These are phyloP conservation scores for Panurus biarmicus DNA, from an alignment of 2,113 vertebrate genomes.

Conservation along the genomic window DNA sequence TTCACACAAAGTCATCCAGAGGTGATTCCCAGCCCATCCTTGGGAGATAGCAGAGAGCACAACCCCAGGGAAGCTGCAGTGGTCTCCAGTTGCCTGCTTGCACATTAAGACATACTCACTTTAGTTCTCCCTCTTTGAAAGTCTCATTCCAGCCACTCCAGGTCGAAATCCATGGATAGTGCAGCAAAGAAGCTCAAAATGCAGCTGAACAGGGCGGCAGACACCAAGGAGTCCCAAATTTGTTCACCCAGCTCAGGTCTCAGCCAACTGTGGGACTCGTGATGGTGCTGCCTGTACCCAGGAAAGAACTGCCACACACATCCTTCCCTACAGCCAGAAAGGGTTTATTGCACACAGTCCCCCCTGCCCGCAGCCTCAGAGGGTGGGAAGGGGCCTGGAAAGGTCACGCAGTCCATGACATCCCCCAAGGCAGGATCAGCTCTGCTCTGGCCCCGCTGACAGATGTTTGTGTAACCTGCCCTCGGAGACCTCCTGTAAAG, in stretches of 20 bases:
- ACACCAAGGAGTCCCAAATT: not conserved
- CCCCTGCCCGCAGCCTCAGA: not conserved
- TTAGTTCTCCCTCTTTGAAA: not conserved
- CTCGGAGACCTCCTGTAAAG: constrained; percentile 1
- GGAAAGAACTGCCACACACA: not conserved
- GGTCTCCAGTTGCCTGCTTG: not conserved
- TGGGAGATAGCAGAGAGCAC: not conserved
- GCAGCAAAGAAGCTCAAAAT: not conserved
- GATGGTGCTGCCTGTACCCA: not conserved
- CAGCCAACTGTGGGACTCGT: rapidly evolving
- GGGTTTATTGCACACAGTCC: not conserved
- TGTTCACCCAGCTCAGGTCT: not conserved
- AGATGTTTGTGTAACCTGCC: constrained; percentile 60
- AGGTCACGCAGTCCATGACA: not conserved
- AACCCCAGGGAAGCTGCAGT: not conserved
- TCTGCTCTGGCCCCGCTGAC: not conserved
- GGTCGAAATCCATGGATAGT: rapidly evolving
- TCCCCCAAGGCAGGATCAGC: constrained; percentile 17
- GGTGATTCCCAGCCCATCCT: not conserved
- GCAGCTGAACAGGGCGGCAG: not conserved
- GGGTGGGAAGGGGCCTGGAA: constrained; percentile 21
- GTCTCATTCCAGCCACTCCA: not conserved
- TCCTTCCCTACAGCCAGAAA: not conserved
- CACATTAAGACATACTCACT: not conserved
- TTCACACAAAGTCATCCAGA: not conserved